Percentiles rank a stretch among this genome's conserved stretches.
Evolutionary conservation across 2,113 vertebrate species (phyloP).

Genomic region (Apteryx mantelli): DNA sequence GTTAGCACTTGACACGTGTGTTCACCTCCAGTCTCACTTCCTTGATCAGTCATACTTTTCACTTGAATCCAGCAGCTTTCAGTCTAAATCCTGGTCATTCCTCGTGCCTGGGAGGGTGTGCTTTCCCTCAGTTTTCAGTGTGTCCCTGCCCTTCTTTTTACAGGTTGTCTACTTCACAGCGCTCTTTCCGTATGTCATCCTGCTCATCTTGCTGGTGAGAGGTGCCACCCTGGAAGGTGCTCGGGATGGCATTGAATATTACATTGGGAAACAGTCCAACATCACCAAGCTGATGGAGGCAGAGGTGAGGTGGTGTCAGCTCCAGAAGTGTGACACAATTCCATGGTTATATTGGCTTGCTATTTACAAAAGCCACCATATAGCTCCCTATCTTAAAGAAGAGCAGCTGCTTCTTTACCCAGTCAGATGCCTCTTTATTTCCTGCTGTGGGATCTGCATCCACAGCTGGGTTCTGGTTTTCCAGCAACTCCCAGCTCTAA

Average conservation of each 20-base stretch:
- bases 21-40: not conserved
- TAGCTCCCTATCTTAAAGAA: not conserved
- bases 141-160: not conserved
- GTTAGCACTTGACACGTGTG: not conserved
- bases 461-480: not conserved
- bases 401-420: not conserved
- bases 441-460: not conserved
- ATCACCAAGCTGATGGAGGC: conserved; percentile 89
- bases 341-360: not conserved
- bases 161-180: conserved; percentile 98
- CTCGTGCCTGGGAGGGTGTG: not conserved
- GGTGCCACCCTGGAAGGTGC: conserved; percentile 92
- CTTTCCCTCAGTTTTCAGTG: not conserved
- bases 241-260: conserved; percentile 89
- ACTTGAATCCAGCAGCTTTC: not conserved
- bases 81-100: not conserved
- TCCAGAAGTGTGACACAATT: rapidly evolving
- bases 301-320: conserved; percentile 75
- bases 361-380: not conserved
- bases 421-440: not conserved
- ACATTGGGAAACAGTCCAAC: conserved; percentile 91
- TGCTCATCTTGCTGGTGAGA: conserved; percentile 89
- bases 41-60: not conserved
- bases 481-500: not conserved
- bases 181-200: conserved; percentile 89